Percentiles rank a stretch among this genome's conserved stretches.
phyloP scores from a whole-genome alignment of 2,113 vertebrate genomes.

The Caranx melampygus region DNA sequence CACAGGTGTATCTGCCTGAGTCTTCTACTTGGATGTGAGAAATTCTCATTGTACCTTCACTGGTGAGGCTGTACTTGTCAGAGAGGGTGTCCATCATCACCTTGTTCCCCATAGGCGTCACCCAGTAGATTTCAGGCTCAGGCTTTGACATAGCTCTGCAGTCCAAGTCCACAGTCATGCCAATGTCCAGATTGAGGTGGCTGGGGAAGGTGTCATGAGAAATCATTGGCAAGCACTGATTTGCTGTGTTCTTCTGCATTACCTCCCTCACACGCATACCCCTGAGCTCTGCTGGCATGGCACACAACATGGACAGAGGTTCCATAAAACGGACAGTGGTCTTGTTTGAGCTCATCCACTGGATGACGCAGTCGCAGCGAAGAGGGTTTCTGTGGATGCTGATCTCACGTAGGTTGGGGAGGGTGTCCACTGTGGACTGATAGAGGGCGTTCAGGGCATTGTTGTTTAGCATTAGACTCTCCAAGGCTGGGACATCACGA shows the following conservation, averaged over 20 bases:
- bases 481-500: slow-evolving; percentile 93
- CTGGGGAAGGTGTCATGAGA: slow-evolving; percentile 92
- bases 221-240: slow-evolving; percentile 96
- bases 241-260: slow-evolving; percentile 86
- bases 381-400: slow-evolving; percentile 97
- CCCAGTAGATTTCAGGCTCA: slow-evolving; percentile 98
- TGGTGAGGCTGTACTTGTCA: slow-evolving; percentile 91
- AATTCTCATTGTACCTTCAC: slow-evolving; percentile 92
- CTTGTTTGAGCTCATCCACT: slow-evolving; percentile 95
- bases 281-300: slow-evolving; percentile 90
- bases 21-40: slow-evolving; percentile 90
- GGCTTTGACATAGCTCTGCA: slow-evolving; percentile 97
- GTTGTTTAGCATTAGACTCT: slow-evolving; percentile 98
- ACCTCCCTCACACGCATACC: slow-evolving; percentile 92
- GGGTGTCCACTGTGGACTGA: slow-evolving; percentile 91
- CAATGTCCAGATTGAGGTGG: slow-evolving; percentile 90
- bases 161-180: slow-evolving; percentile 89
- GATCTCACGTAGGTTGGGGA: slow-evolving; percentile 95
- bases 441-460: slow-evolving; percentile 95
- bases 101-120: slow-evolving; percentile 94
- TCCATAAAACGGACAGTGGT: slow-evolving; percentile 98
- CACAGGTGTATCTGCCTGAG: slow-evolving; percentile 95
- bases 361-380: slow-evolving; percentile 95
- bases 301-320: slow-evolving; percentile 95
- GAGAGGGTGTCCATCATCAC: slow-evolving; percentile 89